Conservation (phyloP, 2,797 vertebrate genomes). For the Hydrocynus forskahlii region DNA sequence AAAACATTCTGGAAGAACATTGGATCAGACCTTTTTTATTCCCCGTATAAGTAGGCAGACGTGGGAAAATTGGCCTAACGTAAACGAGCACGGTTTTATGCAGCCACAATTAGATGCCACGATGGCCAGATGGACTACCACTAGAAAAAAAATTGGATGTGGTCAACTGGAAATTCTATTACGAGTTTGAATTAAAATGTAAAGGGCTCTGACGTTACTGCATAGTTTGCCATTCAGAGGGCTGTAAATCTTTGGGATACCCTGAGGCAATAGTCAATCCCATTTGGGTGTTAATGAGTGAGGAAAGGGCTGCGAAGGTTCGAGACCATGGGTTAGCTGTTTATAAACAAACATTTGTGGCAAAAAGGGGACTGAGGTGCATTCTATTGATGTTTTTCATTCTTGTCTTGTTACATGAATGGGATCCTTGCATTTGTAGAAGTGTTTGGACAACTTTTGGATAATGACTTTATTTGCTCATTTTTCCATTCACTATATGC, state of each 20-base stretch:
- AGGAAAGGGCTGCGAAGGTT: constrained; percentile 31
- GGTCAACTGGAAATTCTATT: constrained; percentile 68
- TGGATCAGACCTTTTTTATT: neutral
- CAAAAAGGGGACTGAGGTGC: neutral
- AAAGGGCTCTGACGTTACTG: constrained; percentile 55
- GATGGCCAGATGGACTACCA: constrained; percentile 46
- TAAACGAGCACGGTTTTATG: constrained; percentile 38
- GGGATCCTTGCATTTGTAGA: neutral
- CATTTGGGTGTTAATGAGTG: constrained; percentile 56
- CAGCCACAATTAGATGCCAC: constrained; percentile 53
- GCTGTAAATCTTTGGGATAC: constrained; percentile 58
- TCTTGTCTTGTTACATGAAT: neutral
- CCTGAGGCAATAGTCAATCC: constrained; percentile 44
- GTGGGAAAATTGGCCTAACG: constrained; percentile 24
- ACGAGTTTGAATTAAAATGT: constrained; percentile 64
- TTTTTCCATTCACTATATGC: no score
- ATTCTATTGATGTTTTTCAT: neutral
- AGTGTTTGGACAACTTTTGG: no score
- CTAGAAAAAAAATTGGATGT: constrained; percentile 55
- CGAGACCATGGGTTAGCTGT: constrained; percentile 46
- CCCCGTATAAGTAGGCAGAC: constrained; percentile 4
- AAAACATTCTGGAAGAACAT: neutral
- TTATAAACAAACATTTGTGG: constrained; percentile 40
- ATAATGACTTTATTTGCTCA: no score
- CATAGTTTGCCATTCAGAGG: constrained; percentile 54